phyloP scores from a whole-genome alignment of 2,113 vertebrate genomes.

The Rhabdornis inornatus region DNA sequence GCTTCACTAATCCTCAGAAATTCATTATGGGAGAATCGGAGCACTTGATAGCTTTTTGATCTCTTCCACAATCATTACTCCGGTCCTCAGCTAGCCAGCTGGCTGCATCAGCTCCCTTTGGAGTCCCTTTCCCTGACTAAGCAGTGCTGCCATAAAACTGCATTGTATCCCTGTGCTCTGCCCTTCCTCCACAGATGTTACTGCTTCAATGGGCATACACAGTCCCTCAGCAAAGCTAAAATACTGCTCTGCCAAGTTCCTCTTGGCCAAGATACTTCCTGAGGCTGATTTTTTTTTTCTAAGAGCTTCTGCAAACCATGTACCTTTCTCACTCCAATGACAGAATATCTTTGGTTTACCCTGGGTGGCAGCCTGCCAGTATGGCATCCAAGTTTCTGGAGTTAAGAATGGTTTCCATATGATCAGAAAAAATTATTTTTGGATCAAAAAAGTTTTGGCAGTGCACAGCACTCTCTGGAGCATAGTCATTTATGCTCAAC shows the following conservation, averaged over 20 bases:
- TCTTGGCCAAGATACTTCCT: slow-evolving; percentile 62
- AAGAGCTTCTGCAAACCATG: not conserved
- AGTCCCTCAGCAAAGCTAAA: slow-evolving; percentile 39
- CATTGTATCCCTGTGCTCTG: slow-evolving; percentile 1
- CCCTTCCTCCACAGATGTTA: slow-evolving; percentile 65
- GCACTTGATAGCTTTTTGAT: slow-evolving; percentile 9
- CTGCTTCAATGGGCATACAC: slow-evolving; percentile 39
- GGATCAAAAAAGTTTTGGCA: not conserved
- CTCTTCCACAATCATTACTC: not conserved
- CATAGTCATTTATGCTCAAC: not conserved
- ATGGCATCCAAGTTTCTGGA: slow-evolving; percentile 3
- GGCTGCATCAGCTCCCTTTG: slow-evolving; percentile 18
- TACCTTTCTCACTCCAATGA: slow-evolving; percentile 52
- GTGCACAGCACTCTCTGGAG: not conserved
- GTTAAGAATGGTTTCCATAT: slow-evolving; percentile 22
- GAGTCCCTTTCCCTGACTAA: slow-evolving; percentile 55
- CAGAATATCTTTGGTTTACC: slow-evolving; percentile 30
- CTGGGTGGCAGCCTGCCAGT: not conserved
- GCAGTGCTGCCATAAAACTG: slow-evolving; percentile 52
- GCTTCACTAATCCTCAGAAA: not conserved
- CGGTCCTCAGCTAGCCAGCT: slow-evolving; percentile 33
- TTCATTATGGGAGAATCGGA: not conserved
- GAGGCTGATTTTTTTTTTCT: not conserved
- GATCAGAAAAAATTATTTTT: not conserved
- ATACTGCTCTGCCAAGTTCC: slow-evolving; percentile 51